Percentiles rank a stretch among this genome's conserved stretches.
Evolutionary conservation across 2,113 vertebrate species (phyloP).

Genomic region (Antennarius striatus): DNA sequence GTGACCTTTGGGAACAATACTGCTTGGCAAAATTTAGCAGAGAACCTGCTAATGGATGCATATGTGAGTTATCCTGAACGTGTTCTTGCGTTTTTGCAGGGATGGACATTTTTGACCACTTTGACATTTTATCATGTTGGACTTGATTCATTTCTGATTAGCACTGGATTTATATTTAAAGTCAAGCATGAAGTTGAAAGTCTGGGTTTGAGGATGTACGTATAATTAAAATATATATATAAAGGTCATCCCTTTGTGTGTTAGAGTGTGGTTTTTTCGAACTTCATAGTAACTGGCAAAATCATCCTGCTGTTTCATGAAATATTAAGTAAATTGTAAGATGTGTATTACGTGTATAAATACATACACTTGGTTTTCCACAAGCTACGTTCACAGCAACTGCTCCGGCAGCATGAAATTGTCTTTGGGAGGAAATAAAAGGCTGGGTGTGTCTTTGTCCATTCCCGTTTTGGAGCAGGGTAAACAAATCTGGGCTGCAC

Average conservation of each 20-base stretch:
- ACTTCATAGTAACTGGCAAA: background rate
- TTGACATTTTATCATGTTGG: too few species aligned
- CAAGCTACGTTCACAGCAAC: too few species aligned
- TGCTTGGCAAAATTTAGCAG: constrained; percentile 32
- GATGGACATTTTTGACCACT: too few species aligned
- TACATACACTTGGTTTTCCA: background rate
- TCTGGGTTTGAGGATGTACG: too few species aligned
- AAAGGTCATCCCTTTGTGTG: too few species aligned
- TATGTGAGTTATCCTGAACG: constrained; percentile 3
- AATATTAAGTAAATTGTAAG: too few species aligned
- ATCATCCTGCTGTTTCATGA: constrained; percentile 25
- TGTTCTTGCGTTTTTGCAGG: background rate
- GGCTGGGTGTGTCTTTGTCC: constrained; percentile 60
- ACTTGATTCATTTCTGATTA: too few species aligned
- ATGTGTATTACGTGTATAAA: background rate
- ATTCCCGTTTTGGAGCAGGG: constrained; percentile 44
- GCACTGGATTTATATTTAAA: too few species aligned
- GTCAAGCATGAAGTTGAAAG: too few species aligned
- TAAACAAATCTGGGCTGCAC: constrained; percentile 68
- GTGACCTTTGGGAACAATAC: constrained; percentile 60
- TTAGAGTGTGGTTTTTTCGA: too few species aligned
- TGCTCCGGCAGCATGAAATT: constrained; percentile 42
- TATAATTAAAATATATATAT: too few species aligned
- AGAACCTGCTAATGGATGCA: constrained; percentile 21
- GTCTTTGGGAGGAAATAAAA: constrained; percentile 54